Evolutionary conservation across 92 coral and sea anemone genomes (phyloP), one percentile per base, ranked within the genome.

Genomic region (Parazoanthus darwini): DNA sequence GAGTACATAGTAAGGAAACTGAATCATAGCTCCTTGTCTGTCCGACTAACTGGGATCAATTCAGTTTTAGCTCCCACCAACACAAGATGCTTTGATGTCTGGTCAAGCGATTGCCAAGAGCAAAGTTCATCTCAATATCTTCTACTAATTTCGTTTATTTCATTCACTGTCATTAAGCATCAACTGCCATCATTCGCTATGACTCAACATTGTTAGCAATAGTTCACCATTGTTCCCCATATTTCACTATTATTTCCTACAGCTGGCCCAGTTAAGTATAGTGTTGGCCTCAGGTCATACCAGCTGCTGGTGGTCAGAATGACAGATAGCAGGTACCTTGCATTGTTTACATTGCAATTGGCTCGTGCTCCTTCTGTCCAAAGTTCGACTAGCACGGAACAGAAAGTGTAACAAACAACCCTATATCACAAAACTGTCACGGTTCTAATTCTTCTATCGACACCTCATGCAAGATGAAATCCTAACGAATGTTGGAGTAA

Each of bases 291-390:
- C 77, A 73, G 26, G 70, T 63, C 26, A 37, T 74, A 78, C 44
- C 36, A 79, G 37, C 63, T 48, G 29, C 86, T 22, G 86, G 86
- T 82, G 86, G 86, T 43, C 42, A 11, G 86, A 66, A 8, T 22
- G 50, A 82, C 22, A 3, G 35, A 22, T 46, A 65, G 77, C 86
- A 82, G 86, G 86, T 82, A 67, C 86, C 71, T 39, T 8, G 71
- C 18, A 36, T 38, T 66, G 86, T 82, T 82, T 80, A 80, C 15
- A 56, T 1, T 39, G 42, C 42, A 39, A 39, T 39, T 44, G 51
- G 80, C 43, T 79, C 58, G 6, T 37, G 73, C 70, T 2, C 74
- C 38, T 63, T 63, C 71, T 22, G 86, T 82, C 56, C 86, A 63
- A 82, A 82, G 76, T 82, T 63, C 86, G 63, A 25, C 1, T 13